phyloP scores from a whole-genome alignment of 2,888 invertebrate genomes.

The Orthosia cruda region DNA sequence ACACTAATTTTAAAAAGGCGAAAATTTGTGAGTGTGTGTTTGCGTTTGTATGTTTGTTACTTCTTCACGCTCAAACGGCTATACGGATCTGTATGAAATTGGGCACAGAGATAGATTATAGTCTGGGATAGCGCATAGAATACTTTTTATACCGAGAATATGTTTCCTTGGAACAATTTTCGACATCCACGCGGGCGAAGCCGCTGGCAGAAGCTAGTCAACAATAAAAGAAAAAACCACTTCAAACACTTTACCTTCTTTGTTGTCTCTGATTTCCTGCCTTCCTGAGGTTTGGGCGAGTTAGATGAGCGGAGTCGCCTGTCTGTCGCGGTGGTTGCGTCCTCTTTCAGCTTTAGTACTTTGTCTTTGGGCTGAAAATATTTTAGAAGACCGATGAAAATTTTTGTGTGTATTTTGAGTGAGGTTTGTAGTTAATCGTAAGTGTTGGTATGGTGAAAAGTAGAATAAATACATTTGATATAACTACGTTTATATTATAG shows the following conservation, averaged over 20 bases:
- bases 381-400: conserved; percentile 6
- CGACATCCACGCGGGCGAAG: too few species aligned
- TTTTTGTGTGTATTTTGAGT: background rate
- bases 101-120: too few species aligned
- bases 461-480: conserved; percentile 3
- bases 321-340: conserved; percentile 74
- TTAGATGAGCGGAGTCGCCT: conserved; percentile 84
- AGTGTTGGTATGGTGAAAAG: background rate
- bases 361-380: conserved; percentile 86
- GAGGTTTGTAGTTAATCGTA: background rate
- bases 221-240: too few species aligned
- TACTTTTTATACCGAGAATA: too few species aligned
- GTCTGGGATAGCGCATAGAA: too few species aligned
- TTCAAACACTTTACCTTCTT: conserved; percentile 36
- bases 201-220: too few species aligned
- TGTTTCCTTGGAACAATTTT: too few species aligned
- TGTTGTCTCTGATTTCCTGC: conserved; percentile 43
- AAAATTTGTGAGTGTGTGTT: too few species aligned
- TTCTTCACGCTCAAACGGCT: too few species aligned
- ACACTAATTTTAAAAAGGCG: too few species aligned
- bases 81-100: too few species aligned
- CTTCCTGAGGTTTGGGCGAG: conserved; percentile 80
- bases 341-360: conserved; percentile 84
- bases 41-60: too few species aligned
- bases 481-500: background rate